Evolutionary conservation across 2,888 invertebrate genomes (phyloP).

Genomic region (Drosophila nr. perissopoda): DNA sequence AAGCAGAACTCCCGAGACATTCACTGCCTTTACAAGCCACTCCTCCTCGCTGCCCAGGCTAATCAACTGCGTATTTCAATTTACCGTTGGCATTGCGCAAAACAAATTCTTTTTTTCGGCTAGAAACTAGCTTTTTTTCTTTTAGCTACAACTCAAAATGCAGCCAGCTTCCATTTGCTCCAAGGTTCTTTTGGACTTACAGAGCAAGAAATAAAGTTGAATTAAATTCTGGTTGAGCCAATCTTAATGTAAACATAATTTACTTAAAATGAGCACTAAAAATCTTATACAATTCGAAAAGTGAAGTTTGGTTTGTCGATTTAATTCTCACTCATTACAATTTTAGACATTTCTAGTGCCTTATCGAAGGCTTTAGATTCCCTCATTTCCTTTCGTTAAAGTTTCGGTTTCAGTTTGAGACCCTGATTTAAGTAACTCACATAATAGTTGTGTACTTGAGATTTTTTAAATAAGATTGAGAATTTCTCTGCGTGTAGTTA

Average conservation of each 20-base stretch:
- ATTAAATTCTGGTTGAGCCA: neutral
- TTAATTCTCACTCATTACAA: neutral
- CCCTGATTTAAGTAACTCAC: neutral
- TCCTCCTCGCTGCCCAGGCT: conserved; percentile 47
- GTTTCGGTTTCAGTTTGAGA: neutral
- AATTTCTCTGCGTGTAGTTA: conserved; percentile 26
- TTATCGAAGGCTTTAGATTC: fast-evolving
- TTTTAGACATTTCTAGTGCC: neutral
- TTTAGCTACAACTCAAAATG: conserved; percentile 11
- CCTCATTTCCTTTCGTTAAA: fast-evolving
- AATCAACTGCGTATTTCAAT: conserved; percentile 76
- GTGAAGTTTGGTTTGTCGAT: neutral
- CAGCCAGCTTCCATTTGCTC: conserved; percentile 20
- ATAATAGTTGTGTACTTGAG: neutral
- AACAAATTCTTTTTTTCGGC: conserved; percentile 44
- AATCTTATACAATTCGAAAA: neutral
- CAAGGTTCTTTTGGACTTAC: conserved; percentile 11
- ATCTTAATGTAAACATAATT: neutral
- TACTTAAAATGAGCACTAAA: neutral
- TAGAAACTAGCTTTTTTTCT: conserved; percentile 29
- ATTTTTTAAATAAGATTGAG: neutral
- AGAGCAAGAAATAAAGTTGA: neutral
- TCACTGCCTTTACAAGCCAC: conserved; percentile 32
- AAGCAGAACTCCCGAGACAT: conserved; percentile 23
- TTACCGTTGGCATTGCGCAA: conserved; percentile 65